Evolutionary conservation across 2,113 vertebrate species (phyloP), one percentile per base, ranked within the genome.

Genomic region (Perca fluviatilis): DNA sequence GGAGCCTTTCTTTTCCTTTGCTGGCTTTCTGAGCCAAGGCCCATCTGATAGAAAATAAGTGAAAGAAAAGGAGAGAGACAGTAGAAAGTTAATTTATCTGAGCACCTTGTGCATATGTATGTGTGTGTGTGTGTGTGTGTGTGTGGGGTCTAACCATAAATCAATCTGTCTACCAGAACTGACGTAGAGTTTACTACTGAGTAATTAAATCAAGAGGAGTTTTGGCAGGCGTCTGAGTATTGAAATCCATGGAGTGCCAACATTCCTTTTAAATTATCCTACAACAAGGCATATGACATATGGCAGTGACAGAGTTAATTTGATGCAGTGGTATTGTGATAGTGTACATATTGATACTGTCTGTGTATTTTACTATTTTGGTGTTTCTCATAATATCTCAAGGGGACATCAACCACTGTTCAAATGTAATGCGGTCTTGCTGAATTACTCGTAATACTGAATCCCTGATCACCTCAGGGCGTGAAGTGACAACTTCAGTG

Each of bases 1-100:
- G 97, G 98, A 2, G 98, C 98, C 84, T 96, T 97, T 19, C 97
- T 95, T 93, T 98, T 99, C 92, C 97, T 98, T 74, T 96, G 96
- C 90, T 95, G 96, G 77, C 95, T 90, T 79, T 95, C 92, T 57
- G 95, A 96, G 86, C 92, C 91, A 69, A 93, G 91, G 7, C 90
- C 93, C 85, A 95, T 68, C 98, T 99, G 76, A n/a, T 5, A 77
- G 82, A 75, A 88, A 84, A 60, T 7, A 79, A 74, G 46, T 53
- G 3, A 83, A 61, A 72, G 49, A 79, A 65, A 71, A 73, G 40
- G 12, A 82, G 14, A 74, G 18, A 74, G 60, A 87, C 30, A 60
- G 65, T 62, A 82, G 43, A 72, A 86, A 68, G 53, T 86, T 74
- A 86, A 86, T 82, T 85, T 53, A 65, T 36, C 64, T 57, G 49